phyloP scores from a whole-genome alignment of 2,797 vertebrate genomes.

The Moxostoma hubbsi region DNA sequence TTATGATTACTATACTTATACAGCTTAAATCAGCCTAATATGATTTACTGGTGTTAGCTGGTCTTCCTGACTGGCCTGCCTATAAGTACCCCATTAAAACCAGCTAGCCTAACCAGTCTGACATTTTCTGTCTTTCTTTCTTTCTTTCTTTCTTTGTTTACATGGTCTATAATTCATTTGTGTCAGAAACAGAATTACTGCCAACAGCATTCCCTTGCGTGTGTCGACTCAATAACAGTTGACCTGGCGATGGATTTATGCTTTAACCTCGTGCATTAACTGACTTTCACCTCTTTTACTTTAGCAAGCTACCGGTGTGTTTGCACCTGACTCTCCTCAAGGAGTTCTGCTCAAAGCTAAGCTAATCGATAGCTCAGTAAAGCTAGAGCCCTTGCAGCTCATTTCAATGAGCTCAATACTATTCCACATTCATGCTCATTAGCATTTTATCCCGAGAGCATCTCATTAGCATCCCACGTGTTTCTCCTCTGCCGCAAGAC shows the following conservation, averaged over 20 bases:
- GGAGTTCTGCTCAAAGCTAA: not conserved
- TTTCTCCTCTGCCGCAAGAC: not conserved
- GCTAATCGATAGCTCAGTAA: constrained; percentile 35
- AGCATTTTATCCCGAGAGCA: constrained; percentile 23
- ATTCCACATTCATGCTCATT: not conserved
- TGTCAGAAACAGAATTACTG: too few relatives aligned
- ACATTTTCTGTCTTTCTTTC: too few relatives aligned
- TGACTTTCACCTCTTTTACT: constrained; percentile 49
- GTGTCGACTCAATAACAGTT: constrained; percentile 49
- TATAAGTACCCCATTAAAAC: too few relatives aligned
- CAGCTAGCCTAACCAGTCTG: too few relatives aligned
- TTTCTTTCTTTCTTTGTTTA: too few relatives aligned
- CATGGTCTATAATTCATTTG: too few relatives aligned
- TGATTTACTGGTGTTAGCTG: too few relatives aligned
- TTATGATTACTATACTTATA: too few relatives aligned
- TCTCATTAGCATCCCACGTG: constrained; percentile 40
- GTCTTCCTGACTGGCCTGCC: too few relatives aligned
- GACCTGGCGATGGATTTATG: constrained; percentile 55
- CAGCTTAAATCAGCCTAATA: too few relatives aligned
- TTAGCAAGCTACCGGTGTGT: constrained; percentile 40
- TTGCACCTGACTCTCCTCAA: constrained; percentile 20
- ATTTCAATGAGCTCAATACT: constrained; percentile 26
- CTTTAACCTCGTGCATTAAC: constrained; percentile 48
- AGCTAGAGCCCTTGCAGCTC: not conserved
- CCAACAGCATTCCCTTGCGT: constrained; percentile 39